These are phyloP conservation scores for Channa maculata DNA, from an alignment of 2,113 vertebrate species.

Conservation along the genomic window DNA sequence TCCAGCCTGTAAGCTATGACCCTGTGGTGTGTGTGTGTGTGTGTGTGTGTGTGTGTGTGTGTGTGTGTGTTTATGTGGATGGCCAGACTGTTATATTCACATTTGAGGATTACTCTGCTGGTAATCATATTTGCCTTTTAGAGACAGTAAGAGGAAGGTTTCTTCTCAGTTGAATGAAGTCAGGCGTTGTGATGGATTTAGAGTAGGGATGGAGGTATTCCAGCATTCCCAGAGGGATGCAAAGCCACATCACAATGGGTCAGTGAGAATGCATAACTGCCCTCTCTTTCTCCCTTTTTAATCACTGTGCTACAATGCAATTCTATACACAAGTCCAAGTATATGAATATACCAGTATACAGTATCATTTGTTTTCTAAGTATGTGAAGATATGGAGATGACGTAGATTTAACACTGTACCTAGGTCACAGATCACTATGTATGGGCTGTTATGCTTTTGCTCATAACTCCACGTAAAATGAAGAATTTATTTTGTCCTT, in stretches of 20 bases:
- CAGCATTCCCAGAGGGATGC: conserved; percentile 47
- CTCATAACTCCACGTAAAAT: conserved; percentile 86
- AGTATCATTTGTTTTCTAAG: conserved; percentile 70
- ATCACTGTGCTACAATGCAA: conserved; percentile 77
- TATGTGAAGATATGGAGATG: conserved; percentile 80
- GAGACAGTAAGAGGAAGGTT: conserved; percentile 19
- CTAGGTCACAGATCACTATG: conserved; percentile 85
- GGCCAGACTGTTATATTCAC: conserved; percentile 70
- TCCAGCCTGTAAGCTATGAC: conserved; percentile 81
- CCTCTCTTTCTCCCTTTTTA: conserved; percentile 47
- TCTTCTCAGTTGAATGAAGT: conserved; percentile 26
- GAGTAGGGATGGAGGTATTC: conserved; percentile 33
- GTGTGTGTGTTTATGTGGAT: conserved; percentile 15
- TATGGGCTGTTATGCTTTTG: conserved; percentile 81
- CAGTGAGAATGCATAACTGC: conserved; percentile 24
- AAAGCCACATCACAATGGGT: conserved; percentile 30
- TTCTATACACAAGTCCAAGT: conserved; percentile 65
- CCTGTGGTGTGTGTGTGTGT: conserved; percentile 51
- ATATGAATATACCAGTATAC: conserved; percentile 66
- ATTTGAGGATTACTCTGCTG: conserved; percentile 61
- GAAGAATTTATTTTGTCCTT: conserved; percentile 86
- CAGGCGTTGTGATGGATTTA: conserved; percentile 16
- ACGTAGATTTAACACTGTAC: conserved; percentile 90
- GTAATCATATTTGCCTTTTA: conserved; percentile 59
- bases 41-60: conserved; percentile 19